Conservation (phyloP, 1,140 invertebrate genomes). For the Sesamia nonagrioides region DNA sequence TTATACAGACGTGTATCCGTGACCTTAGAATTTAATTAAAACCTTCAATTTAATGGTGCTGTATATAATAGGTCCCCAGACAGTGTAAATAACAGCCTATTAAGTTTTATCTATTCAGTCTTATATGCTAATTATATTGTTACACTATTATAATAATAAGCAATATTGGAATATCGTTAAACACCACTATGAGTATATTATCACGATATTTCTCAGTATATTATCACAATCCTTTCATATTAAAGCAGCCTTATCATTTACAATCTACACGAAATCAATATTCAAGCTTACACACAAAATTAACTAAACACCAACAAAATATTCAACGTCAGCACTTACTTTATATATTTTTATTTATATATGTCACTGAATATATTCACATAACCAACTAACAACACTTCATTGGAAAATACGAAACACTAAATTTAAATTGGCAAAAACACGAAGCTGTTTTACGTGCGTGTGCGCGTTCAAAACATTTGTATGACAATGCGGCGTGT, state of each 20-base stretch:
- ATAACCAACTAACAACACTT: constrained; percentile 4
- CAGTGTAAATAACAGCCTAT: neutral
- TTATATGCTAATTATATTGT: neutral
- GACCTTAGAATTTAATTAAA: neutral
- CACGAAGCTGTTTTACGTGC: constrained; percentile 22
- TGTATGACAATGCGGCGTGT: constrained; percentile 77
- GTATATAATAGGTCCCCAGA: neutral
- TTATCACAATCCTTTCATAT: constrained; percentile 14
- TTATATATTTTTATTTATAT: neutral
- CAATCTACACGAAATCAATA: constrained; percentile 24
- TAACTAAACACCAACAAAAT: too few relatives aligned
- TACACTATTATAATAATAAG: too few relatives aligned
- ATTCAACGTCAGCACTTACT: neutral
- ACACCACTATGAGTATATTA: neutral
- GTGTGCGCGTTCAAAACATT: constrained; percentile 69
- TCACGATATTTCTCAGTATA: neutral
- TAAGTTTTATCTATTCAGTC: neutral
- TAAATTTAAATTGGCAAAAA: neutral
- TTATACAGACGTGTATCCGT: too few relatives aligned
- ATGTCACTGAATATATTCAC: constrained; percentile 10
- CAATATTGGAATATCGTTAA: too few relatives aligned
- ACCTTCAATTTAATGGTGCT: neutral
- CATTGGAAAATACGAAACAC: neutral
- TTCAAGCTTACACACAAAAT: neutral
- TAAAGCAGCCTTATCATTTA: constrained; percentile 4